phyloP scores from a whole-genome alignment of 2,888 invertebrate genomes.

The Rugalucina vietnamica region DNA sequence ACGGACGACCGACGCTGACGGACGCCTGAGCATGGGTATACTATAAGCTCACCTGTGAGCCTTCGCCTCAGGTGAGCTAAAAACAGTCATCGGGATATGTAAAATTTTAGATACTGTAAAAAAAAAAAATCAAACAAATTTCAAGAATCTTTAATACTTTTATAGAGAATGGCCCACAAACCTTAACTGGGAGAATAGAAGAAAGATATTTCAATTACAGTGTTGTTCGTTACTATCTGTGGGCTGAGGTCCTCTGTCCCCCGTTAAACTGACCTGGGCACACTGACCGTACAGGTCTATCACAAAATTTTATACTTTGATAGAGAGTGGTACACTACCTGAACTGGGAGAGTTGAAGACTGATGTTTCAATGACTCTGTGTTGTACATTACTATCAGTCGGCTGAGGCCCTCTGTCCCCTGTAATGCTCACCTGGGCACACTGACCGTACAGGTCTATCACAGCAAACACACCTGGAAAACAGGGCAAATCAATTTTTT shows the following conservation, averaged over 20 bases:
- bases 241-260: constrained; percentile 76
- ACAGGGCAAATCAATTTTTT: no score
- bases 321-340: constrained; percentile 32
- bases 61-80: no score
- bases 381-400: constrained; percentile 68
- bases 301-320: constrained; percentile 85
- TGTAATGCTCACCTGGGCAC: constrained; percentile 94
- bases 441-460: constrained; percentile 97
- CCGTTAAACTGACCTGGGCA: constrained; percentile 93
- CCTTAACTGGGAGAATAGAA: constrained; percentile 57
- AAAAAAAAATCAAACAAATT: no score
- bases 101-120: no score
- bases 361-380: constrained; percentile 66
- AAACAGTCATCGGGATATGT: no score
- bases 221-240: constrained; percentile 70
- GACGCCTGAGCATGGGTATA: no score
- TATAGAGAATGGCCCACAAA: neutral
- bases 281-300: constrained; percentile 97
- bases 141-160: neutral
- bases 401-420: constrained; percentile 76
- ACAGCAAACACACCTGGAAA: constrained; percentile 92
- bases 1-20: no score
- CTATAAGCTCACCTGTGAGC: no score
- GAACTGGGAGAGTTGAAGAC: constrained; percentile 53
- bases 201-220: constrained; percentile 63